phyloP scores from a whole-genome alignment of 2,113 vertebrate species.

The Garra rufa region DNA sequence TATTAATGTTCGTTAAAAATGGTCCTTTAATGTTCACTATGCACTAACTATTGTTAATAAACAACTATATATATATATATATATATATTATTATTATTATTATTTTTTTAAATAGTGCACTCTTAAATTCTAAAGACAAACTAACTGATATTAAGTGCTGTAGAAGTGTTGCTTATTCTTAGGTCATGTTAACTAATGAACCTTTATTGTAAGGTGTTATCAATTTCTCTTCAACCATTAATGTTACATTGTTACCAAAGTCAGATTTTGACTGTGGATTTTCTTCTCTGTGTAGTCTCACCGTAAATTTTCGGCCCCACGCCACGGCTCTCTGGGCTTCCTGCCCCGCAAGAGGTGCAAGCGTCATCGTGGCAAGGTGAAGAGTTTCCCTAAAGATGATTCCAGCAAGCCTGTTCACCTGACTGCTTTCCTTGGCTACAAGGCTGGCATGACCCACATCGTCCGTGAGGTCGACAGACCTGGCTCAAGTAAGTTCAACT shows the following conservation, averaged over 20 bases:
- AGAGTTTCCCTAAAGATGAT: conserved; percentile 98
- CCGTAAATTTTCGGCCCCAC: conserved; percentile 96
- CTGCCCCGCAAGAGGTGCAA: conserved; percentile 93
- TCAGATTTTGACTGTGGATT: neutral
- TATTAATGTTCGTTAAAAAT: too few relatives aligned
- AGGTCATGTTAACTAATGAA: too few relatives aligned
- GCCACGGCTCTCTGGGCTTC: conserved; percentile 96
- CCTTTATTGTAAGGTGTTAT: too few relatives aligned
- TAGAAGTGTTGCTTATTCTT: too few relatives aligned
- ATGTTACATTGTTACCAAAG: neutral
- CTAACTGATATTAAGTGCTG: too few relatives aligned
- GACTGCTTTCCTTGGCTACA: conserved; percentile 96
- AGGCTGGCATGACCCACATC: conserved; percentile 98
- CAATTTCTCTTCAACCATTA: too few relatives aligned
- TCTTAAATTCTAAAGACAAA: too few relatives aligned
- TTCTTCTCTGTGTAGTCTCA: conserved; percentile 80
- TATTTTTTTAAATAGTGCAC: too few relatives aligned
- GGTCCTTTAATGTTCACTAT: too few relatives aligned
- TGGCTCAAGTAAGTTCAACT: conserved; percentile 87
- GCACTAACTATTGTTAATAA: too few relatives aligned
- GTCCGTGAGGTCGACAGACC: conserved; percentile 96
- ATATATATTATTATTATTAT: too few relatives aligned
- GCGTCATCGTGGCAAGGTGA: conserved; percentile 94
- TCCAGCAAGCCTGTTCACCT: conserved; percentile 92
- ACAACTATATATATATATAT: too few relatives aligned